A percentile compares a stretch with the other conserved stretches of the same genome.
Conservation (phyloP, 2,797 vertebrate genomes). For the Acestrorhynchus altus region DNA sequence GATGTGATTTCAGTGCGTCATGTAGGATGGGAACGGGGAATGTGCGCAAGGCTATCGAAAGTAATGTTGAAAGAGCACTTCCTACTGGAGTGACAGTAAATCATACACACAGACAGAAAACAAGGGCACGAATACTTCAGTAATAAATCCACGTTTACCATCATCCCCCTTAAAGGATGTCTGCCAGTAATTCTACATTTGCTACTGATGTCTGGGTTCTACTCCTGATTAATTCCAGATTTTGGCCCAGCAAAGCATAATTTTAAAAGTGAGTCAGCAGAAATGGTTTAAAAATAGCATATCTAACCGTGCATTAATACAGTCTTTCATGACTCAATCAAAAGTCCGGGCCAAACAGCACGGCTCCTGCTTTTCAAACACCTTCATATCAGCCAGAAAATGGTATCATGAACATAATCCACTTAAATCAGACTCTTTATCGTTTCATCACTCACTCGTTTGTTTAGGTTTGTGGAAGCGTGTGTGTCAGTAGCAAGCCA, state of each 20-base stretch:
- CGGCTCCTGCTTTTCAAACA: background rate
- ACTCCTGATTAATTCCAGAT: background rate
- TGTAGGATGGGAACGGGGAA: background rate
- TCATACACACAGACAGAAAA: background rate
- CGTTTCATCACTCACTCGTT: background rate
- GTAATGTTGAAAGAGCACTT: background rate
- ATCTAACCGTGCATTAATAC: no score
- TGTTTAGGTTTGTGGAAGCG: background rate
- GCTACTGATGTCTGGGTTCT: background rate
- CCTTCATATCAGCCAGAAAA: background rate
- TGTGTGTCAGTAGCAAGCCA: background rate
- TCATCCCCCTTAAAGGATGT: background rate
- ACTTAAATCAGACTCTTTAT: no score
- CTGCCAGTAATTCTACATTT: conserved; percentile 2
- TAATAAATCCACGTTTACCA: background rate
- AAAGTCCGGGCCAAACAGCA: background rate
- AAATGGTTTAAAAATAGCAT: no score
- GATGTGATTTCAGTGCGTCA: background rate
- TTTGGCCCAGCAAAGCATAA: no score
- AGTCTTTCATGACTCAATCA: no score
- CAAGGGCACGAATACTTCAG: background rate
- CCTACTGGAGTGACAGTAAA: conserved; percentile 20
- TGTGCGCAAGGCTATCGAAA: background rate
- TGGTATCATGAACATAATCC: no score
- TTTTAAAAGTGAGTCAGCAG: no score